Evolutionary conservation across 2,888 invertebrate genomes (phyloP).

Genomic region (Tetragnatha montana): DNA sequence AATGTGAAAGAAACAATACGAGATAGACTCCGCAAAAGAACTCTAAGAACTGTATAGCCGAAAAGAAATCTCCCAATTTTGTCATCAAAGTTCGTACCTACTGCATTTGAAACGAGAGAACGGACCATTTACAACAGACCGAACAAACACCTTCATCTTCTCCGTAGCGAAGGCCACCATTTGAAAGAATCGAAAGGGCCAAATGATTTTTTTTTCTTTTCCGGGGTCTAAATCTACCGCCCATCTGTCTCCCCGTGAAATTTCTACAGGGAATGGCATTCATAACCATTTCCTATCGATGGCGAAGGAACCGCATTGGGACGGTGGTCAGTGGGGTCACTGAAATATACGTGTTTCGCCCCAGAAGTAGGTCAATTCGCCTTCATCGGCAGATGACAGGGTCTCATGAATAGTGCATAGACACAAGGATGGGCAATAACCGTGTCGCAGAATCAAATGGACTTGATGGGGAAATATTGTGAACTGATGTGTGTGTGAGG

Average conservation of each 20-base stretch:
- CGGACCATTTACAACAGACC: background rate
- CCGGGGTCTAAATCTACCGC: background rate
- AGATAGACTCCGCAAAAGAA: too few species aligned
- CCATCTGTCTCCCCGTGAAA: slow-evolving; percentile 27
- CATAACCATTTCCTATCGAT: slow-evolving; percentile 35
- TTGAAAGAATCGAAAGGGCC: background rate
- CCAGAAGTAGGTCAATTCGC: slow-evolving; percentile 44
- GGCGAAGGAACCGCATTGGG: slow-evolving; percentile 20
- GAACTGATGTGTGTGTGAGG: slow-evolving; percentile 9
- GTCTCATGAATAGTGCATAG: slow-evolving; percentile 58
- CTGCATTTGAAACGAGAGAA: background rate
- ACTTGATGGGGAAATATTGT: slow-evolving; percentile 53
- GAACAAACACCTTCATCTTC: background rate
- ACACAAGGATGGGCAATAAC: slow-evolving; percentile 51
- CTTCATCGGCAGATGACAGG: slow-evolving; percentile 58
- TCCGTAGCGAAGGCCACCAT: background rate
- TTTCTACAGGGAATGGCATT: slow-evolving; percentile 43
- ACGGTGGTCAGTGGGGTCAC: slow-evolving; percentile 47
- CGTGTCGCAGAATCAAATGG: slow-evolving; percentile 61
- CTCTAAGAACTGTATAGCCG: too few species aligned
- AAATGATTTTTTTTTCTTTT: background rate
- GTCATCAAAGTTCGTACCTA: background rate
- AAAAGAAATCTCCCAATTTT: too few species aligned
- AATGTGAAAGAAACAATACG: too few species aligned
- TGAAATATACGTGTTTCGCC: slow-evolving; percentile 52